Evolutionary conservation across 2,113 vertebrate species (phyloP), one percentile per base, ranked within the genome.

Genomic region (Papio anubis): DNA sequence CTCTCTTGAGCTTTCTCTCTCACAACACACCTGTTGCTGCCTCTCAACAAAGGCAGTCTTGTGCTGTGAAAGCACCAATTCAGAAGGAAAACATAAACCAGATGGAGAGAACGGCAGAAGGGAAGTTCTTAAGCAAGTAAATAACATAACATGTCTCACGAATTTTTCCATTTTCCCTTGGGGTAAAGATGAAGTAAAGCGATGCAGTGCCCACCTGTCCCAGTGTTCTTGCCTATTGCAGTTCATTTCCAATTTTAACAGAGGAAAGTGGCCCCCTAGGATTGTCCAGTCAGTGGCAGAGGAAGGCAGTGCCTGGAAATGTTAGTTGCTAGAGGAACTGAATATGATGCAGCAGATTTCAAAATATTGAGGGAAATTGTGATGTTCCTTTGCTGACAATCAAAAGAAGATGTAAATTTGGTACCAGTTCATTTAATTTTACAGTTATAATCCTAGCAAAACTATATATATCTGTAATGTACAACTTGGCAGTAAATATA

Each of bases 1-100:
- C 82, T 79, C 38, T 52, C 35, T 23, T 3, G 21, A 0, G 6
- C 59, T 85, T 75, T 16, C 38, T 61, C 57, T 88, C 81, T 93
- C 94, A 70, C 40, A 73, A 30, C 95, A 94, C 95, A 98, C 94
- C 93, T 97, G 97, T 59, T 89, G 55, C 94, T 86, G 80, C 91
- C 80, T 86, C 55, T 88, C 88, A 43, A 93, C 92, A 96, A 97
- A 97, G 94, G 59, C 82, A 16, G 93, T 73, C 86, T 87, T 98
- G 96, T 97, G 6, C 82, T 88, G 23, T 82, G 83, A 95, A 97
- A 96, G 94, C 82, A 75, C 73, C 88, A 68, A 38, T 91, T 93
- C 91, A 86, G 73, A 88, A 93, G 43, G 52, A 89, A 94, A 96
- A 91, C 95, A 90, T 82, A 96, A 97, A 95, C 90, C 94, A 94